phyloP scores from a whole-genome alignment of 2,888 invertebrate genomes.

The Agriopis leucophaearia region DNA sequence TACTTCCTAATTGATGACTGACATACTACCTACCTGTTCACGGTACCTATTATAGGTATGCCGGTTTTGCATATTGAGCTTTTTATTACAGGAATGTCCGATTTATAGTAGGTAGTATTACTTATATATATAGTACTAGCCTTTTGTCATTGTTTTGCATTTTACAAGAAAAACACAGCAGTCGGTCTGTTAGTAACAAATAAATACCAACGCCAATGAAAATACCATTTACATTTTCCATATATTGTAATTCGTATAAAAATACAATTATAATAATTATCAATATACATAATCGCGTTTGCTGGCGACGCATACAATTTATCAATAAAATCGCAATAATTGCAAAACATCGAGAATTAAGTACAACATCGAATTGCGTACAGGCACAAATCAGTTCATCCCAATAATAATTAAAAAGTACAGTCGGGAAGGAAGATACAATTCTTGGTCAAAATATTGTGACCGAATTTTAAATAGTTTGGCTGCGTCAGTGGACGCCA shows the following conservation, averaged over 20 bases:
- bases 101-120: no score
- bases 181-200: not conserved
- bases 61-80: no score
- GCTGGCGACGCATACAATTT: conserved; percentile 71
- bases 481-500: conserved; percentile 43
- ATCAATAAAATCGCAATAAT: conserved; percentile 65
- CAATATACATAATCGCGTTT: conserved; percentile 79
- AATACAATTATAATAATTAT: conserved; percentile 81
- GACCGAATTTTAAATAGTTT: conserved; percentile 45
- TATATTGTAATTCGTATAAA: conserved; percentile 82
- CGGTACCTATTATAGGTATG: no score
- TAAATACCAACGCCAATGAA: conserved; percentile 51
- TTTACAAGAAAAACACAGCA: no score
- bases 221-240: conserved; percentile 57
- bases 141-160: no score
- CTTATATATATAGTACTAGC: no score
- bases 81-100: no score
- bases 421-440: conserved; percentile 29
- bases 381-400: conserved; percentile 69
- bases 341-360: conserved; percentile 72
- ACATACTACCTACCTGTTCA: no score
- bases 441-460: conserved; percentile 30
- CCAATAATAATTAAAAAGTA: conserved; percentile 46
- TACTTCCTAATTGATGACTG: no score
- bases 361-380: conserved; percentile 71